Evolutionary conservation across 2,888 invertebrate species (phyloP).

Genomic region (Phanerotoma sp.): DNA sequence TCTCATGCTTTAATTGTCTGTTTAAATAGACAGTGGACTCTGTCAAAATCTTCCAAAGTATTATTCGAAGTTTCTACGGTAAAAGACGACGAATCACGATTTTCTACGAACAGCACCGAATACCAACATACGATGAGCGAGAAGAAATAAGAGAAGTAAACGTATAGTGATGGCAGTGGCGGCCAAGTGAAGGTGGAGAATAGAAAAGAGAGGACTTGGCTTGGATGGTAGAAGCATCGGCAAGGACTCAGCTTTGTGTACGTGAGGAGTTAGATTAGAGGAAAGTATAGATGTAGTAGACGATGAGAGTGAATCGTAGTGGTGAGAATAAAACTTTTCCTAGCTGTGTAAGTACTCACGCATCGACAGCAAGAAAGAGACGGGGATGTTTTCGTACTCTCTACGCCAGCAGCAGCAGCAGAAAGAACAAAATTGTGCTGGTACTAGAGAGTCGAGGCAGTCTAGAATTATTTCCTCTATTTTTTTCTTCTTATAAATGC

Average conservation of each 20-base stretch:
- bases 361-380: conserved; percentile 22
- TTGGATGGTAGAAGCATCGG: conserved; percentile 18
- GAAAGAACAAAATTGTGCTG: conserved; percentile 7
- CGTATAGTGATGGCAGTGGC: conserved; percentile 38
- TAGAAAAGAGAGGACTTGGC: neutral
- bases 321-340: conserved; percentile 57
- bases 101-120: conserved; percentile 49
- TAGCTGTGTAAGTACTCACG: conserved; percentile 45
- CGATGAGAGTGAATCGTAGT: conserved; percentile 37
- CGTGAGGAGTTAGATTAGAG: conserved; percentile 55
- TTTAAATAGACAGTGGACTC: neutral
- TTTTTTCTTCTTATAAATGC: no score
- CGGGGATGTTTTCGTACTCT: conserved; percentile 19
- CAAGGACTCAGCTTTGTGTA: conserved; percentile 33
- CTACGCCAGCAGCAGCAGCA: no score
- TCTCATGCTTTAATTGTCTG: neutral
- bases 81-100: conserved; percentile 44
- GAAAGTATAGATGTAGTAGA: conserved; percentile 31
- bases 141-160: conserved; percentile 33
- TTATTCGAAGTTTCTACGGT: no score
- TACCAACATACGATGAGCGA: conserved; percentile 40
- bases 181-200: conserved; percentile 29
- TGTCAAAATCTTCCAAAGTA: neutral
- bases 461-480: conserved; percentile 14
- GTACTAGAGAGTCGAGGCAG: no score